These are phyloP conservation scores for Distichodus sexfasciatus DNA, from an alignment of 2,797 vertebrate species.

Conservation along the genomic window DNA sequence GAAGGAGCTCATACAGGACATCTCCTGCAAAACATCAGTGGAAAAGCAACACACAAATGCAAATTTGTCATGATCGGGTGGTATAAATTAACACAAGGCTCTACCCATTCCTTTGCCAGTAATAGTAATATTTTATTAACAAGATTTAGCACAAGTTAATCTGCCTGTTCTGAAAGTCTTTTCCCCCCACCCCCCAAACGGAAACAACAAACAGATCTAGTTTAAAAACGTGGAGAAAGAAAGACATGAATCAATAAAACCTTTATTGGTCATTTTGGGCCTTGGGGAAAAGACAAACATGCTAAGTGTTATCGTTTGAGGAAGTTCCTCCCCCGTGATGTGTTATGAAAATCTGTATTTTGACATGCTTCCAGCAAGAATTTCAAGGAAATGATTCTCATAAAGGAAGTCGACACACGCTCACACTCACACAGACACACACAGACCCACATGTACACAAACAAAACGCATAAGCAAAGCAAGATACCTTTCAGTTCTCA, in stretches of 20 bases:
- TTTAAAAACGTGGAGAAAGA: background rate
- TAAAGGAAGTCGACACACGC: constrained; percentile 56
- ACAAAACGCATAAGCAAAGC: constrained; percentile 33
- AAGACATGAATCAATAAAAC: background rate
- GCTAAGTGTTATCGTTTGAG: background rate
- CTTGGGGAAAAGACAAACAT: background rate
- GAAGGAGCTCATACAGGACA: constrained; percentile 95
- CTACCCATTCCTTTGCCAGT: no score
- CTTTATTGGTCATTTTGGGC: background rate
- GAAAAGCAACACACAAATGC: background rate
- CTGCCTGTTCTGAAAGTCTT: no score
- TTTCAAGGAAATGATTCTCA: constrained; percentile 68
- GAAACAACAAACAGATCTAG: background rate
- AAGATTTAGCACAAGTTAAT: no score
- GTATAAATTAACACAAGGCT: no score
- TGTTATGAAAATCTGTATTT: constrained; percentile 15
- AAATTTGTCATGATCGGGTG: background rate
- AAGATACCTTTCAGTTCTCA: constrained; percentile 67
- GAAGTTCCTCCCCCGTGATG: constrained; percentile 4
- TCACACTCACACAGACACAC: constrained; percentile 2
- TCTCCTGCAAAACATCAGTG: constrained; percentile 62
- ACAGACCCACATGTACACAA: constrained; percentile 3
- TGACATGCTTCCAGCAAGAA: constrained; percentile 47
- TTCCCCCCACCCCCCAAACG: background rate
- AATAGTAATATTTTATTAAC: no score